Percentiles rank a stretch among this genome's conserved stretches.
These are phyloP conservation scores for Dermolepida albohirtum DNA, from an alignment of 2,888 invertebrate species.

Conservation along the genomic window DNA sequence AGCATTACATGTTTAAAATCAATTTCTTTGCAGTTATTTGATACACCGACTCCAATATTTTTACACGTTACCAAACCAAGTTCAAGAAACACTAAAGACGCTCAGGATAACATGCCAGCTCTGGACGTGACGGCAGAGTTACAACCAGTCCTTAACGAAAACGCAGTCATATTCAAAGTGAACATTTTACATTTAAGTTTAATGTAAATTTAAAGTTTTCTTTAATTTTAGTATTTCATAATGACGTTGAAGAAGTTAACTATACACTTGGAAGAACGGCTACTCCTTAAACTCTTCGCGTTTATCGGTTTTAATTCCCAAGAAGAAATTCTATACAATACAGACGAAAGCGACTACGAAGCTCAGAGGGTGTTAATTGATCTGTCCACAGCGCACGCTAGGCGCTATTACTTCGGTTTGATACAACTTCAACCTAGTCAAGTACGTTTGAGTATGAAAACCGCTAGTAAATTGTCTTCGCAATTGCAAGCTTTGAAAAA, in stretches of 20 bases:
- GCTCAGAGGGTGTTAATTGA: conserved; percentile 83
- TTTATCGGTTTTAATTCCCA: conserved; percentile 70
- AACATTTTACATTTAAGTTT: conserved; percentile 18
- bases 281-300: conserved; percentile 78
- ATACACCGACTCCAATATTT: conserved; percentile 86
- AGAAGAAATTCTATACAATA: conserved; percentile 69
- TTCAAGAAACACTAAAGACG: conserved; percentile 65
- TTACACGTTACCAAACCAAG: conserved; percentile 76
- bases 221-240: conserved; percentile 74
- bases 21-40: conserved; percentile 75
- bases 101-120: conserved; percentile 74
- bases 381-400: conserved; percentile 62
- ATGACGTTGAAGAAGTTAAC: conserved; percentile 86
- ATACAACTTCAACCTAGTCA: conserved; percentile 66
- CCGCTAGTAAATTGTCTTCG: conserved; percentile 83
- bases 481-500: conserved; percentile 86
- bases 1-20: neutral
- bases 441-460: conserved; percentile 90
- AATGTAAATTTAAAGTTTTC: neutral
- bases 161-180: conserved; percentile 89
- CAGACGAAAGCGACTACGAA: conserved; percentile 83
- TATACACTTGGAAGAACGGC: conserved; percentile 87
- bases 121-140: conserved; percentile 84
- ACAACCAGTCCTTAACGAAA: conserved; percentile 72
- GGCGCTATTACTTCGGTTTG: conserved; percentile 61